Evolutionary conservation across 30 jellyfish, hydroid and myxozoan genomes (phyloP).

Genomic region (Cassiopea xamachana): DNA sequence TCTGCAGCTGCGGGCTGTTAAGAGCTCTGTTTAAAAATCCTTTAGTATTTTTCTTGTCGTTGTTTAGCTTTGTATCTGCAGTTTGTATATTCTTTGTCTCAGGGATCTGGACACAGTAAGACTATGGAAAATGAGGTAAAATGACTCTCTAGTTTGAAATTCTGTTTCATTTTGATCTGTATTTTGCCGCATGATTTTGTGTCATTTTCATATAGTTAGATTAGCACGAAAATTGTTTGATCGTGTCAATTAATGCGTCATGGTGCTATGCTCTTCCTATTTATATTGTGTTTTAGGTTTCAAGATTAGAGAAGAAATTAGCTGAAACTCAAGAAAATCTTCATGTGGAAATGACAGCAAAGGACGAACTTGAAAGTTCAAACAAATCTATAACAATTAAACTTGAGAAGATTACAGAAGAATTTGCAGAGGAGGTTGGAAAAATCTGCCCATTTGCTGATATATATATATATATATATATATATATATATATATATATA

Average conservation of each 20-base stretch:
- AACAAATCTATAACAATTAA: neutral
- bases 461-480: no score
- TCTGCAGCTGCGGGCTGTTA: no score
- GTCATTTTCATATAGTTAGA: no score
- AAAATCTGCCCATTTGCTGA: neutral
- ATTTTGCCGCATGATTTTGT: no score
- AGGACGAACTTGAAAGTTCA: constrained; percentile 65
- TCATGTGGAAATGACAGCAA: constrained; percentile 72
- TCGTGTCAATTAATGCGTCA: neutral
- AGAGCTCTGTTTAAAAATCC: no score
- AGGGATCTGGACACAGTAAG: constrained; percentile 65
- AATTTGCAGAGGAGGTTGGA: constrained; percentile 41
- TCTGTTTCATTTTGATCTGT: neutral
- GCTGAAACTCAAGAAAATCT: constrained; percentile 73
- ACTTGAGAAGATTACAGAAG: constrained; percentile 20
- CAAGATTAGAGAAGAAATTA: constrained; percentile 55
- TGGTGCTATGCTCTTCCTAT: neutral
- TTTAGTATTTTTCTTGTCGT: neutral
- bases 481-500: no score
- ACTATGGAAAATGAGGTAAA: constrained; percentile 48
- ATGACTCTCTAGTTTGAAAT: neutral
- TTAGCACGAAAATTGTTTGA: no score
- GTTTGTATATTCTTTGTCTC: neutral
- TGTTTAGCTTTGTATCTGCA: neutral
- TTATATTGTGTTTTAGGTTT: constrained; percentile 3